A percentile compares a stretch with the other conserved stretches of the same genome.
Conservation (phyloP, 2,113 vertebrate species). For the Pachypanchax playfairii region DNA sequence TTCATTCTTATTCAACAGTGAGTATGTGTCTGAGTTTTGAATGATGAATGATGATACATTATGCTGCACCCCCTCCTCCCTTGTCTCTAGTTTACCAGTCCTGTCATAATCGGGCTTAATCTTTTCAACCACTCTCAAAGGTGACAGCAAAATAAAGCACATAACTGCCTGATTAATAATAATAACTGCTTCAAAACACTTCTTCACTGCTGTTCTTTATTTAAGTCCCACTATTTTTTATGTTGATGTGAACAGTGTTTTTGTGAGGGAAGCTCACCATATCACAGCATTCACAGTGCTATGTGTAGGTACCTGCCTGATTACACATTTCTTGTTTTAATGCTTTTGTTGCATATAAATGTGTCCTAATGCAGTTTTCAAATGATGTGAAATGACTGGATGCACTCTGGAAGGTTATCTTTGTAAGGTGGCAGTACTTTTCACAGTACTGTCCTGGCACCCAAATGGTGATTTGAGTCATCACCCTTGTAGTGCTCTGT, state of each 20-base stretch:
- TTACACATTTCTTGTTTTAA: too few species aligned
- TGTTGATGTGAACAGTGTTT: slow-evolving; percentile 1
- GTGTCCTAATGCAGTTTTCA: too few species aligned
- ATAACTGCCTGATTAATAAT: slow-evolving; percentile 57
- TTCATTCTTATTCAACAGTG: slow-evolving; percentile 4
- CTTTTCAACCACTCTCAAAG: slow-evolving; percentile 46
- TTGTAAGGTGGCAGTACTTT: too few species aligned
- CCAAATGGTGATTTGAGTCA: slow-evolving; percentile 14
- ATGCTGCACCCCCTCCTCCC: slow-evolving; percentile 44
- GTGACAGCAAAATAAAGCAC: slow-evolving; percentile 55
- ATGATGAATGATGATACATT: slow-evolving; percentile 62
- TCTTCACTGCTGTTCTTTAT: slow-evolving; percentile 11
- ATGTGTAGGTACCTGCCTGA: too few species aligned
- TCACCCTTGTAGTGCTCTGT: slow-evolving; percentile 3
- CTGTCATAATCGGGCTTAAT: slow-evolving; percentile 71
- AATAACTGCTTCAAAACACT: slow-evolving; percentile 34
- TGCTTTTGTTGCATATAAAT: too few species aligned
- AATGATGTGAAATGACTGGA: too few species aligned
- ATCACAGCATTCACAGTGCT: slow-evolving; percentile 10
- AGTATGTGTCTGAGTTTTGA: slow-evolving; percentile 32
- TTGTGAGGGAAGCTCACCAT: neutral
- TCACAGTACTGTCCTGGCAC: too few species aligned
- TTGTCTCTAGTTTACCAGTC: slow-evolving; percentile 23
- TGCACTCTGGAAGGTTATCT: too few species aligned
- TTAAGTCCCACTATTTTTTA: slow-evolving; percentile 12